Percentiles rank a stretch among this genome's conserved stretches.
These are phyloP conservation scores for Oscheius onirici DNA, from an alignment of 2,888 invertebrate species.

Conservation along the genomic window DNA sequence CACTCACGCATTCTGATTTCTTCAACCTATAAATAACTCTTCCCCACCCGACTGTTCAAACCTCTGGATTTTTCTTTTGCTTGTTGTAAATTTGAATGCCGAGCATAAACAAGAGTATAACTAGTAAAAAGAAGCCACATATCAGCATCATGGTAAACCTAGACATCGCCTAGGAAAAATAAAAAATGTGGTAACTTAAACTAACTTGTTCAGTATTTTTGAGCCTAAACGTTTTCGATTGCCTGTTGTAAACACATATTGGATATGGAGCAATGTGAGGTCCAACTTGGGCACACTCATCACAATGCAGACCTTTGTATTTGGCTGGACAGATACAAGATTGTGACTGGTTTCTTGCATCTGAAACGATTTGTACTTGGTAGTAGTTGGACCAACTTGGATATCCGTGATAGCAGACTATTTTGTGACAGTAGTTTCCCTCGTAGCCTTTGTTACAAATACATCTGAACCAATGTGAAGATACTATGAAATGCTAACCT, in stretches of 20 bases:
- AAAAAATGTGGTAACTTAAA: too few species aligned
- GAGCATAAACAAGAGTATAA: conserved; percentile 13
- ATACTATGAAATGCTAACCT: conserved; percentile 35
- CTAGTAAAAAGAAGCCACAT: conserved; percentile 3
- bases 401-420: conserved; percentile 65
- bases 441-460: conserved; percentile 62
- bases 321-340: conserved; percentile 62
- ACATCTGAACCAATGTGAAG: conserved; percentile 38
- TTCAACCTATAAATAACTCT: conserved; percentile 12
- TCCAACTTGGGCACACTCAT: conserved; percentile 51
- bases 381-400: conserved; percentile 43
- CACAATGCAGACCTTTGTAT: conserved; percentile 62
- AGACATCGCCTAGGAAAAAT: conserved; percentile 22
- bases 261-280: conserved; percentile 42
- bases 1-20: conserved; percentile 14
- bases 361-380: conserved; percentile 43
- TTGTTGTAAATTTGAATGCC: conserved; percentile 7
- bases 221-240: conserved; percentile 3
- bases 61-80: conserved; percentile 19
- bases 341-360: conserved; percentile 48
- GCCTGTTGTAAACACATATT: conserved; percentile 29
- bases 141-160: conserved; percentile 14
- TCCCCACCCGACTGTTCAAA: neutral
- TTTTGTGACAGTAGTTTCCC: conserved; percentile 66
- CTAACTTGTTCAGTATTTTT: conserved; percentile 31